phyloP scores from a whole-genome alignment of 2,113 vertebrate species.

The Mormyrus iriodes region DNA sequence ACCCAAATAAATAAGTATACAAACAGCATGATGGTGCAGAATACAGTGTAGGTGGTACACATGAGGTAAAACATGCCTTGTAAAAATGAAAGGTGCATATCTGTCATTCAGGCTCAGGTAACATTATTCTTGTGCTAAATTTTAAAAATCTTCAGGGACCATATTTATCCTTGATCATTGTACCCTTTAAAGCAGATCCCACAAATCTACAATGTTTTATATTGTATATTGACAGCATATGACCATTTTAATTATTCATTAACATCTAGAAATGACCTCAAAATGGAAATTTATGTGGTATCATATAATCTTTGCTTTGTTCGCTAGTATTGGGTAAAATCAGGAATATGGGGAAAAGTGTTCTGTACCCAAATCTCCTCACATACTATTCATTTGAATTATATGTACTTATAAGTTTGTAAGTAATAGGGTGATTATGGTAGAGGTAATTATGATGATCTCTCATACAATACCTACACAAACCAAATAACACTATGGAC shows the following conservation, averaged over 20 bases:
- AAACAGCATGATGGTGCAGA: background rate
- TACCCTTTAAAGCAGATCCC: no score
- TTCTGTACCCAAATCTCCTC: background rate
- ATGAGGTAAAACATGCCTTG: background rate
- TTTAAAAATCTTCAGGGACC: background rate
- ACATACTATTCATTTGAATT: background rate
- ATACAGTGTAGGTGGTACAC: background rate
- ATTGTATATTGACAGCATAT: background rate
- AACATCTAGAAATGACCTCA: background rate
- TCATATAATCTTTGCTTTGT: background rate
- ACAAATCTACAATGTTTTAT: no score
- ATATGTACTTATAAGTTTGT: background rate
- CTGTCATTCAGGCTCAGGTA: background rate
- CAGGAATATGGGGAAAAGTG: background rate
- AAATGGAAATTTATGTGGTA: background rate
- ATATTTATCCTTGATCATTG: background rate
- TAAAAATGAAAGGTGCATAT: background rate
- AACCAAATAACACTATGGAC: background rate
- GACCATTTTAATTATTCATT: background rate
- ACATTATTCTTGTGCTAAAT: background rate
- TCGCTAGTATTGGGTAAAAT: background rate
- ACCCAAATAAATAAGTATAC: background rate
- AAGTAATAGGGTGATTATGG: background rate
- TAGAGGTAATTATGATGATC: background rate
- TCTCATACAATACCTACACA: background rate